Evolutionary conservation across 2,797 vertebrate genomes (phyloP).

Genomic region (Carcharodon carcharias): DNA sequence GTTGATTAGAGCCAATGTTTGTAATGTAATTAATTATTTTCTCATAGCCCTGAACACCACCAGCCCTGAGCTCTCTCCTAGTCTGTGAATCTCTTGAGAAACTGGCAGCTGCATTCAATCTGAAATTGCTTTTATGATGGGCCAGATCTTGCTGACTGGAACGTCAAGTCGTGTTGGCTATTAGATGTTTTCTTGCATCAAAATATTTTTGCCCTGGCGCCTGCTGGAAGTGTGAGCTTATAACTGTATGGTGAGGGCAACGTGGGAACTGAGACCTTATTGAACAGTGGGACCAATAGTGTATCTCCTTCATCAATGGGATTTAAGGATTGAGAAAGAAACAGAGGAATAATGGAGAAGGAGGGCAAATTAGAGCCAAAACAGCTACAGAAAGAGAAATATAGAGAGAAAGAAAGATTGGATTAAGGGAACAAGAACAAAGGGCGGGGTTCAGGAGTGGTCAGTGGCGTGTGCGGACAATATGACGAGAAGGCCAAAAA

Average conservation of each 20-base stretch:
- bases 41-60: neutral
- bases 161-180: neutral
- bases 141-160: neutral
- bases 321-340: neutral
- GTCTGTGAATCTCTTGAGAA: neutral
- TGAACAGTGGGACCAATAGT: neutral
- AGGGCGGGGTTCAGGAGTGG: too few species aligned
- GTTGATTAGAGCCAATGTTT: slow-evolving; percentile 20
- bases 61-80: neutral
- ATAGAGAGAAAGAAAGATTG: neutral
- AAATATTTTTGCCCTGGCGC: neutral
- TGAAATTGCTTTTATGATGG: neutral
- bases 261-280: neutral
- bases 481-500: too few species aligned
- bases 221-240: neutral
- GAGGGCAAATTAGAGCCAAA: neutral
- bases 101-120: slow-evolving; percentile 14
- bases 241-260: neutral
- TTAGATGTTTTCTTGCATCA: neutral
- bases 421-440: neutral
- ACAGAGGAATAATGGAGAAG: neutral
- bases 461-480: too few species aligned
- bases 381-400: neutral
- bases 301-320: neutral
- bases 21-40: neutral